Evolutionary conservation across 2,797 vertebrate genomes (phyloP), one percentile per base, ranked within the genome.

Genomic region (Passerculus sandwichensis): DNA sequence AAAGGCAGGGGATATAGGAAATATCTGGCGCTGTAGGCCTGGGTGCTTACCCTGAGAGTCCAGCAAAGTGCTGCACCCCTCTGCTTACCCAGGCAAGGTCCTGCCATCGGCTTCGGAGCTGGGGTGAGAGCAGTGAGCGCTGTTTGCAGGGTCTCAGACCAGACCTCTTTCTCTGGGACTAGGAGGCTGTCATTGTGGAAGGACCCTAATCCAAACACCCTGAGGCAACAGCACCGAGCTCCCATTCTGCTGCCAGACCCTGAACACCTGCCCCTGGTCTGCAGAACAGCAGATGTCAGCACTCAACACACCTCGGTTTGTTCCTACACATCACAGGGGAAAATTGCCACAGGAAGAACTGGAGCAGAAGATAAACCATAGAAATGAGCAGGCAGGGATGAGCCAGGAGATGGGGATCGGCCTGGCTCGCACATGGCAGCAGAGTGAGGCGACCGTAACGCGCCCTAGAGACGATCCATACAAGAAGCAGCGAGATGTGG

Each of bases 81-180:
- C 38, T 38, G 23, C 50, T 59, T 32, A 11, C 13, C 32, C 21
- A 36, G 18, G 22, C 4, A 3, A 20, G 9, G 14, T 38, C n/a
- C 17, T 30, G 15, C 13, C 13, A 3, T 3, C 0, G 0, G 36
- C 13, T 44, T 38, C 27, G 69, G 44, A 48, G 29, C 10, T 3
- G 9, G 20, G 9, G 2, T 1, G 4, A 23, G 13, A 67, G 25
- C 40, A 50, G 59, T 3, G 32, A 19, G 8, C 18, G 14, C 32
- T 62, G 38, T 34, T 38, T 40, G 32, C 80, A 38, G 36, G 36
- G 36, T 38, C 36, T 38, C 36, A 38, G 34, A 18, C 13, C 44
- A 62, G 32, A 48, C 3, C 20, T 19, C 53, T 48, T 36, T 13
- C 21, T 10, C 47, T 30, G n/a, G 32, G 32, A 11, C 38, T 44